Base-by-base conservation (phyloP, 2,113 vertebrate species). In the Neoarius graeffei region DNA sequence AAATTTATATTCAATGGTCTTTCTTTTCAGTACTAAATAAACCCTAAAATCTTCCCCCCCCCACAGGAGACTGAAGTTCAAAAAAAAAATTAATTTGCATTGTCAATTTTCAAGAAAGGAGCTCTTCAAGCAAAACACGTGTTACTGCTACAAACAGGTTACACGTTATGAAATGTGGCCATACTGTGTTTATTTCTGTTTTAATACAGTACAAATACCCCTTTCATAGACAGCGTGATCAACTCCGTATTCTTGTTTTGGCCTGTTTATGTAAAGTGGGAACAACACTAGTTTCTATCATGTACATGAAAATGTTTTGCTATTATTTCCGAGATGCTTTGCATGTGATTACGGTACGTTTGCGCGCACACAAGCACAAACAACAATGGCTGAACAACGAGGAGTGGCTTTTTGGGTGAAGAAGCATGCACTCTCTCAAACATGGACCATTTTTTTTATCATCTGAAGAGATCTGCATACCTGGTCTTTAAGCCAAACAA, bases 231-330 rank as follows among this genome's bases (percentile, higher is more conserved):
- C 25, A 52, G 48, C 5, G 23, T 76, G 73, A 9, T 35, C 69
- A 54, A 25, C 74, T 25, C 20, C 25, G 8, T 48, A 11, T 74
- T 11, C 2, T 10, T n/a, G 62, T 54, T 84, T 84, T 79, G 52
- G 48, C 27, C 48, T 20, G 62, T 13, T 67, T 69, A 64, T 84
- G 82, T 84, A 67, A 84, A 84, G 8, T 19, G 10, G 81, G 42
- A 67, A 64, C 25, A 27, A 69, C 48, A 50, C 23, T 54, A 67
- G 25, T 27, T 52, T 52, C 11, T 83, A 13, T 67, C 23, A 62
- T 80, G 74, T 7, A 7, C 76, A 86, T 86, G 74, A 83, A 83
- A 83, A 83, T 66, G n/a, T 30, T 35, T 66, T 86, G 42, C 9
- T 30, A 14, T 74, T 60, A 73, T 86, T 79, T 50, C 8, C 48